These are phyloP conservation scores for Sipha flava DNA, from an alignment of 1,140 invertebrate genomes.

Conservation along the genomic window DNA sequence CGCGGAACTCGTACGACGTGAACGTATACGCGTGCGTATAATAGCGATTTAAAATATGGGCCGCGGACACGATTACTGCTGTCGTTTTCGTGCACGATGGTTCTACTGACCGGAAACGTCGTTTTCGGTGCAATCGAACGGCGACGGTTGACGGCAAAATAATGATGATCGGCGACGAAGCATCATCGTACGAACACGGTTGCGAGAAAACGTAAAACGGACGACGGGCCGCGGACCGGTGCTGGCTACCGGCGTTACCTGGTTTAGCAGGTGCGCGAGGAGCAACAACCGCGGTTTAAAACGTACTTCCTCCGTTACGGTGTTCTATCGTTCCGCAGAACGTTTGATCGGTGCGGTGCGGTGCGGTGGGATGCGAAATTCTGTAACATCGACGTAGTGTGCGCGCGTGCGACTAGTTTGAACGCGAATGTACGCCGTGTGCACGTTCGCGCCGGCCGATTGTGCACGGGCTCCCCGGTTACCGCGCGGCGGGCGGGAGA, in stretches of 20 bases:
- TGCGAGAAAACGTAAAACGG: no score
- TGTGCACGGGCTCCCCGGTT: not conserved
- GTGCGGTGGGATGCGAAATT: not conserved
- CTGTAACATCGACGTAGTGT: not conserved
- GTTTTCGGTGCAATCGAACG: not conserved
- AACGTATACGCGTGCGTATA: no score
- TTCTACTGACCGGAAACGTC: not conserved
- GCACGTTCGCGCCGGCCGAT: not conserved
- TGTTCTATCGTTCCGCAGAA: no score
- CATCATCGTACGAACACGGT: no score
- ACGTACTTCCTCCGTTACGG: no score
- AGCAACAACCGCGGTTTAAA: no score
- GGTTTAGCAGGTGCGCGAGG: no score
- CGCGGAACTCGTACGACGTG: no score
- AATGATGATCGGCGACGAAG: not conserved
- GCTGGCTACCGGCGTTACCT: no score
- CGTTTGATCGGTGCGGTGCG: no score
- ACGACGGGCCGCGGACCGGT: no score
- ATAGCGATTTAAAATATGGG: not conserved
- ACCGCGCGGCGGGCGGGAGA: no score
- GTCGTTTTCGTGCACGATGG: not conserved
- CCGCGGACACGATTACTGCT: not conserved
- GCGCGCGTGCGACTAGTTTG: not conserved
- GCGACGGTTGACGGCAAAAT: not conserved
- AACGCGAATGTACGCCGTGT: not conserved